These are phyloP conservation scores for Pituophis catenifer DNA, from an alignment of 2,113 vertebrate genomes.

Conservation along the genomic window DNA sequence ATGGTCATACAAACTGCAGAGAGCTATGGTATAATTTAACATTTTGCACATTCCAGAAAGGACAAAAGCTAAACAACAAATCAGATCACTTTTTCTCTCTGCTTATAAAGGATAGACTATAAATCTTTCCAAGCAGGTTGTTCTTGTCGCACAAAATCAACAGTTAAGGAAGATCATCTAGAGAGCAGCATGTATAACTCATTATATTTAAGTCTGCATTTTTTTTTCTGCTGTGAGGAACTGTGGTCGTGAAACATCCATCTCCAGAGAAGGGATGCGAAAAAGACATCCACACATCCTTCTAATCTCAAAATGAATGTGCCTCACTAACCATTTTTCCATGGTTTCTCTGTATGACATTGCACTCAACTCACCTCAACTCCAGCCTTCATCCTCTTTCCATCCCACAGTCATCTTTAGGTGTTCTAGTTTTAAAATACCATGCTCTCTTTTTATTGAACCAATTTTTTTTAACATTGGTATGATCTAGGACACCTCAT, in stretches of 20 bases:
- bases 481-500: background rate
- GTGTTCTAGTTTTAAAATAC: background rate
- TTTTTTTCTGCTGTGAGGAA: background rate
- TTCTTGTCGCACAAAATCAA: conserved; percentile 33
- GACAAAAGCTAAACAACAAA: conserved; percentile 60
- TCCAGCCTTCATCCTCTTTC: background rate
- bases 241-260: background rate
- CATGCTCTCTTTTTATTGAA: background rate
- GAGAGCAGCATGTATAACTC: background rate
- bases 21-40: conserved; percentile 57
- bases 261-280: background rate
- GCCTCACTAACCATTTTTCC: background rate
- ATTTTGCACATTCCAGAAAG: conserved; percentile 61
- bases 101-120: conserved; percentile 57
- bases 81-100: conserved; percentile 33
- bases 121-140: conserved; percentile 55
- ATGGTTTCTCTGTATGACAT: background rate
- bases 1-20: conserved; percentile 62
- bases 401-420: background rate
- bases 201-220: background rate
- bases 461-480: background rate
- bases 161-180: background rate
- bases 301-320: background rate
- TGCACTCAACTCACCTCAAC: background rate
- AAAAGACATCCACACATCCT: background rate